Evolutionary conservation across 1,140 invertebrate species (phyloP).

Genomic region (Aporrectodea caliginosa): DNA sequence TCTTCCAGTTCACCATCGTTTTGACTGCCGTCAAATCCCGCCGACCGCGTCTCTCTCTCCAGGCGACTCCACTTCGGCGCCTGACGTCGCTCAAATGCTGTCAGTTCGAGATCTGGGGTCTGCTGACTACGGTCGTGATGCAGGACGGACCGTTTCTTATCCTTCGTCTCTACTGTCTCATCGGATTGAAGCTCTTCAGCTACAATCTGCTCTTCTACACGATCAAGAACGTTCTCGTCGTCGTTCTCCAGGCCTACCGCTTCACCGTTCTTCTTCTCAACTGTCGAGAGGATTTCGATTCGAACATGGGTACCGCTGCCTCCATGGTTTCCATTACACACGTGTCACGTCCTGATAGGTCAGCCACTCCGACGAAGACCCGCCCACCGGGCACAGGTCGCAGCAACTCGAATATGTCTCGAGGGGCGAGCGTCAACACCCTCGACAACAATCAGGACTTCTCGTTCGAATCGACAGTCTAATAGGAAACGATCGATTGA

Average conservation of each 20-base stretch:
- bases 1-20: conserved; percentile 76
- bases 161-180: conserved; percentile 17
- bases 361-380: background rate
- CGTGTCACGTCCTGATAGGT: background rate
- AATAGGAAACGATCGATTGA: background rate
- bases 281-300: background rate
- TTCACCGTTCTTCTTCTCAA: background rate
- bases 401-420: background rate
- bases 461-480: background rate
- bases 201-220: conserved; percentile 25
- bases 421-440: background rate
- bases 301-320: background rate
- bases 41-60: background rate
- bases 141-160: conserved; percentile 20
- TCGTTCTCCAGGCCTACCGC: conserved; percentile 1
- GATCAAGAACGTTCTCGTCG: conserved; percentile 18
- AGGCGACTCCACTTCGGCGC: background rate
- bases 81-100: conserved; percentile 14
- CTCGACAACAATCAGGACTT: background rate
- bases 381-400: background rate
- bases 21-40: conserved; percentile 72
- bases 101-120: conserved; percentile 19
- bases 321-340: background rate
- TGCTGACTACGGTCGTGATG: background rate
- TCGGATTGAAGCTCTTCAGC: background rate